These are phyloP conservation scores for Drosophila kepulauana DNA, from an alignment of 1,140 invertebrate genomes.

Conservation along the genomic window DNA sequence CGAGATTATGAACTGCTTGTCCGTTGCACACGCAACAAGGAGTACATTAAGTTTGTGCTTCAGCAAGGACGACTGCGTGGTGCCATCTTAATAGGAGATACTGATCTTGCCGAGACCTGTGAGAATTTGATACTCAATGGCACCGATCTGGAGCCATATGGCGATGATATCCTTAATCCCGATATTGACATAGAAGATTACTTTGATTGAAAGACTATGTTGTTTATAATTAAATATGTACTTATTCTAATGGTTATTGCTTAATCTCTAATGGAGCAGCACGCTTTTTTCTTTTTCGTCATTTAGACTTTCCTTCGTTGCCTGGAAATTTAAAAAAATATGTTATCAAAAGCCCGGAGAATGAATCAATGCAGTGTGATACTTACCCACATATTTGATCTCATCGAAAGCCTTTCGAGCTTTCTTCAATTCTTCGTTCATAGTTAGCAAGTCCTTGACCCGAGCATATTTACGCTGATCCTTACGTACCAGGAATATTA, in stretches of 20 bases:
- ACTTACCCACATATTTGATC: conserved; percentile 93
- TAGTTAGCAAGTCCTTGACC: conserved; percentile 98
- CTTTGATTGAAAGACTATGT: conserved; percentile 92
- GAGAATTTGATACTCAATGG: conserved; percentile 99
- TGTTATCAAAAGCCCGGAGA: neutral
- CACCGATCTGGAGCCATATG: conserved; percentile 94
- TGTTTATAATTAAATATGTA: conserved; percentile 26
- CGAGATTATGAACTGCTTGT: conserved; percentile 95
- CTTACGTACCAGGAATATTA: conserved; percentile 99
- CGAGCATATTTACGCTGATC: conserved; percentile 98
- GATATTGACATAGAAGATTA: conserved; percentile 99
- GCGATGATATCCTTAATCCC: conserved; percentile 97
- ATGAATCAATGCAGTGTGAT: neutral
- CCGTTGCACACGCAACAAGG: conserved; percentile 92
- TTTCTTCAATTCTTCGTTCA: conserved; percentile 99
- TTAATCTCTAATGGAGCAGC: conserved; percentile 31
- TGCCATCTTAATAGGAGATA: conserved; percentile 98
- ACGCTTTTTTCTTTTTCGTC: conserved; percentile 62
- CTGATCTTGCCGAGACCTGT: conserved; percentile 98
- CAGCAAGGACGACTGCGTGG: conserved; percentile 95
- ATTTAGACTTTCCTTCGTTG: conserved; percentile 83
- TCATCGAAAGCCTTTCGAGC: conserved; percentile 99
- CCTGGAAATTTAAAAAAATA: conserved; percentile 40
- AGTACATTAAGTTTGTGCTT: conserved; percentile 97
- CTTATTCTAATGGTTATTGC: conserved; percentile 13